Conservation (phyloP, 53 echinoderm and acorn worm genomes). For the Temnopleurus reevesii region DNA sequence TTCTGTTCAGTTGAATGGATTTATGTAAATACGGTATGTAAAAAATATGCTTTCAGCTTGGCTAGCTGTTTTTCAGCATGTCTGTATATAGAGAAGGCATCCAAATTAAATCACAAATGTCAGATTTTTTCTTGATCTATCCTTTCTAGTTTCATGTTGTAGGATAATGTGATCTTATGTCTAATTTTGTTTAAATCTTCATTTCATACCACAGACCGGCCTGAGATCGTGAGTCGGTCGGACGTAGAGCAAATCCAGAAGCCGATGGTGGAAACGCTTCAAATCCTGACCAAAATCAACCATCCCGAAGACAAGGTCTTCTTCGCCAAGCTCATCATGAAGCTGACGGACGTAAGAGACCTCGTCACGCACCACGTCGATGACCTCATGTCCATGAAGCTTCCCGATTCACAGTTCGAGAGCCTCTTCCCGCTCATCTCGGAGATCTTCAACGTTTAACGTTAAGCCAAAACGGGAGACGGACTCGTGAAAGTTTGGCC, state of each 20-base stretch:
- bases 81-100: no score
- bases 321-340: conserved; percentile 99
- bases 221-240: conserved; percentile 87
- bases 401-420: conserved; percentile 96
- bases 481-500: conserved; percentile 2
- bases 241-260: conserved; percentile 92
- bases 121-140: neutral
- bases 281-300: conserved; percentile 92
- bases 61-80: no score
- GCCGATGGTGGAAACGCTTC: conserved; percentile 95
- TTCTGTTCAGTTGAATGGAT: no score
- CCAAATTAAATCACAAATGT: no score
- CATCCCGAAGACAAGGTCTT: conserved; percentile 99
- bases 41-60: no score
- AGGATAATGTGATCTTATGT: no score
- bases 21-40: no score
- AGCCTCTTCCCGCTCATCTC: conserved; percentile 97
- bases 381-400: conserved; percentile 99
- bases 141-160: neutral
- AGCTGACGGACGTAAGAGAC: conserved; percentile 96
- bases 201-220: conserved; percentile 74
- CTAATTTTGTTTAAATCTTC: neutral
- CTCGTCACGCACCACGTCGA: conserved; percentile 94
- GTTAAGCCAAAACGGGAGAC: conserved; percentile 2
- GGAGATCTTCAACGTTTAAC: conserved; percentile 98